Evolutionary conservation across 2,888 invertebrate species (phyloP).

Genomic region (Tenthredo scrophulariae): DNA sequence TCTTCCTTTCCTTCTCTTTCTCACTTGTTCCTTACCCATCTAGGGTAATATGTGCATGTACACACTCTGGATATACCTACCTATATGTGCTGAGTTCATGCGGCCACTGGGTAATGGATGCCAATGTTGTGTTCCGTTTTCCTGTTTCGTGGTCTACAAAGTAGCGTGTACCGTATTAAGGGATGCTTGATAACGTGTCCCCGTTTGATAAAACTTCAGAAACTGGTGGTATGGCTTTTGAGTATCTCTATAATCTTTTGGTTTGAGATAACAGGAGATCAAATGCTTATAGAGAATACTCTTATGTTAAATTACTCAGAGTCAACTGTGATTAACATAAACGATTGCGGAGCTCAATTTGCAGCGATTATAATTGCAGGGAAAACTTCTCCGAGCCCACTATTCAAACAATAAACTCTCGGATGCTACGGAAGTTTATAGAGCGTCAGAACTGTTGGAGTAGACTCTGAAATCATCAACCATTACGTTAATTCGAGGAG

Average conservation of each 20-base stretch:
- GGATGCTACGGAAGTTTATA: not conserved
- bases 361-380: not conserved
- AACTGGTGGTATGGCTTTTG: not conserved
- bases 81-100: slow-evolving; percentile 29
- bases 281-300: not conserved
- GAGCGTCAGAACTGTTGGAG: not conserved
- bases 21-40: not conserved
- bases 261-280: not conserved
- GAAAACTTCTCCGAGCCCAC: not conserved
- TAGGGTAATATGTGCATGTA: not conserved
- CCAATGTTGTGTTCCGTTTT: slow-evolving; percentile 35
- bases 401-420: slow-evolving; percentile 16
- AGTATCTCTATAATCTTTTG: not conserved
- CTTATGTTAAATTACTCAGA: not conserved
- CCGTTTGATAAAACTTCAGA: not conserved
- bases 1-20: not conserved
- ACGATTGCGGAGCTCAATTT: not conserved
- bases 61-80: not conserved
- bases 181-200: not conserved
- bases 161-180: not conserved
- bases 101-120: slow-evolving; percentile 47
- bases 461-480: slow-evolving; percentile 14
- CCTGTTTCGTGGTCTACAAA: not conserved
- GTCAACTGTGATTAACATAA: not conserved
- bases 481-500: slow-evolving; percentile 29